Evolutionary conservation across 2,888 invertebrate species (phyloP).

Genomic region (Meganola albula): DNA sequence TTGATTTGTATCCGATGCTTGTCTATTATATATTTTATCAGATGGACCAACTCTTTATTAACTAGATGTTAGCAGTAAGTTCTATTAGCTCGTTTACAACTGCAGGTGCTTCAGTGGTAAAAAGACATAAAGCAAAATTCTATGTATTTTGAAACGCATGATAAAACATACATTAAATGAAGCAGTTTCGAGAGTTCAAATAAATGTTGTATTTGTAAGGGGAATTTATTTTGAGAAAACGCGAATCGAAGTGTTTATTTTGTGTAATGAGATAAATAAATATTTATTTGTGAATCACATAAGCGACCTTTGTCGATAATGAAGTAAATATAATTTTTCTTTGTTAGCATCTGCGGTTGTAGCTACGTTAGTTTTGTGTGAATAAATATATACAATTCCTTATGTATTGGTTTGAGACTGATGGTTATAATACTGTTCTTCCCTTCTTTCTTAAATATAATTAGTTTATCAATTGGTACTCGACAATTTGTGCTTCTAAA

Average conservation of each 20-base stretch:
- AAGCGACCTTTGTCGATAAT: too few relatives aligned
- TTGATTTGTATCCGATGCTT: slow-evolving; percentile 30
- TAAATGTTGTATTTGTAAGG: too few relatives aligned
- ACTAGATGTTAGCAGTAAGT: slow-evolving; percentile 64
- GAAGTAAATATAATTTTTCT: not conserved
- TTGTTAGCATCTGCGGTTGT: slow-evolving; percentile 23
- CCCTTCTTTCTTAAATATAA: too few relatives aligned
- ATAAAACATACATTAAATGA: too few relatives aligned
- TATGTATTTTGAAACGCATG: too few relatives aligned
- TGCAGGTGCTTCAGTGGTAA: slow-evolving; percentile 24
- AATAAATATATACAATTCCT: slow-evolving; percentile 46
- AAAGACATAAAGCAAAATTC: too few relatives aligned
- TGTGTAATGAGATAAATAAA: slow-evolving; percentile 4
- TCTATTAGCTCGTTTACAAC: slow-evolving; percentile 37
- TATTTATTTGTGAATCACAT: too few relatives aligned
- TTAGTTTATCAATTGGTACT: too few relatives aligned
- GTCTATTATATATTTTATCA: slow-evolving; percentile 46
- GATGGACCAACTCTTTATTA: slow-evolving; percentile 66
- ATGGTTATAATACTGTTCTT: slow-evolving; percentile 56
- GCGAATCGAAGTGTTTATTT: too few relatives aligned
- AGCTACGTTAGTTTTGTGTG: slow-evolving; percentile 33
- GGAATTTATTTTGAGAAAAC: too few relatives aligned
- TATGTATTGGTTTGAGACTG: slow-evolving; percentile 68
- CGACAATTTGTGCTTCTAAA: too few relatives aligned
- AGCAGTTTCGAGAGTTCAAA: too few relatives aligned